These are phyloP conservation scores for Alectoris magna DNA, from an alignment of 2,797 vertebrate genomes.

Conservation along the genomic window DNA sequence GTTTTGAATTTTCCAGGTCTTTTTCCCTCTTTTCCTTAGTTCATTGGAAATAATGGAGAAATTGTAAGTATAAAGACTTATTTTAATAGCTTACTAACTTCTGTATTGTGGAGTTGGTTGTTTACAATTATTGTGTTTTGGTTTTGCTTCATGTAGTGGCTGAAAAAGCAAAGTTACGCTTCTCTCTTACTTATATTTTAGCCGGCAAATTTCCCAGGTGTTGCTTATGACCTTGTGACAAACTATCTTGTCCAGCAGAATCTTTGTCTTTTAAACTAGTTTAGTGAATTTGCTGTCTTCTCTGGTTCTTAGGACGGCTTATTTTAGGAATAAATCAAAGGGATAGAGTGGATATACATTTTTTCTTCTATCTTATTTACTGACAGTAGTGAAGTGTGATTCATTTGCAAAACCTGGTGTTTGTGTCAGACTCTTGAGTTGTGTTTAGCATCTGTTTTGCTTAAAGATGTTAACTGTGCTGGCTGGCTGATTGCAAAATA, in stretches of 20 bases:
- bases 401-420: neutral
- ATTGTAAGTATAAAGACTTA: neutral
- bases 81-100: neutral
- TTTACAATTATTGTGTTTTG: neutral
- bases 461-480: neutral
- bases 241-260: neutral
- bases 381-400: neutral
- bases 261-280: neutral
- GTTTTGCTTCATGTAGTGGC: neutral
- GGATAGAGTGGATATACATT: neutral
- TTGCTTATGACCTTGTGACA: neutral
- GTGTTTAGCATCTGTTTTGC: neutral
- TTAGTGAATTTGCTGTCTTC: neutral
- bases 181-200: neutral
- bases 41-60: neutral
- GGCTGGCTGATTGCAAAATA: neutral
- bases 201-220: neutral
- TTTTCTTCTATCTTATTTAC: neutral
- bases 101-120: neutral
- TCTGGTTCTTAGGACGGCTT: neutral
- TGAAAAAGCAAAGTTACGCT: neutral
- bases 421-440: neutral
- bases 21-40: neutral
- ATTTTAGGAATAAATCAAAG: neutral
- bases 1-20: neutral